phyloP scores from a whole-genome alignment of 2,888 invertebrate species.

The Apotomis turbidana region DNA sequence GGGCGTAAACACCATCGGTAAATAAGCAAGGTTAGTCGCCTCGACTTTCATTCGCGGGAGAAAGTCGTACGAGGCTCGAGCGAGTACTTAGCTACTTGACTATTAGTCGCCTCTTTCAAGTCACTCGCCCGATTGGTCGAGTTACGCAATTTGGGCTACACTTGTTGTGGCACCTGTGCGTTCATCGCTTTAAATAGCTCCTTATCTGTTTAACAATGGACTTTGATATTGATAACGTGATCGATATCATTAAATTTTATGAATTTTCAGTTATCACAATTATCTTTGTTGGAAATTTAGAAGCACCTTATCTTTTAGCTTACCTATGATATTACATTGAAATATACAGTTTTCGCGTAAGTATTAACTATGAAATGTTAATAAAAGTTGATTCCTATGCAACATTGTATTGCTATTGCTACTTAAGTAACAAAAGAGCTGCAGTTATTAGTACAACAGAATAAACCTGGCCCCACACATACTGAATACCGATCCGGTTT shows the following conservation, averaged over 20 bases:
- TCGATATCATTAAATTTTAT: neutral
- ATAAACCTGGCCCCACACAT: no score
- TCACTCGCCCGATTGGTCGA: conserved; percentile 46
- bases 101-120: conserved; percentile 48
- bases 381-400: no score
- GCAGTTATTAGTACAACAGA: no score
- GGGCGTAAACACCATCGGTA: conserved; percentile 29
- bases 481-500: no score
- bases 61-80: conserved; percentile 65
- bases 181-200: neutral
- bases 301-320: neutral
- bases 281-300: neutral
- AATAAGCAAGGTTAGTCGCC: conserved; percentile 33
- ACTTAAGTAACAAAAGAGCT: no score
- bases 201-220: neutral
- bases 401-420: no score
- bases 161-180: conserved; percentile 27
- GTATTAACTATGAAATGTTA: no score
- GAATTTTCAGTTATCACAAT: neutral
- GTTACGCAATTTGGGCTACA: conserved; percentile 48
- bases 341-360: no score
- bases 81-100: conserved; percentile 42
- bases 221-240: neutral
- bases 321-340: no score
- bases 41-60: conserved; percentile 80